Base-by-base conservation (phyloP, 2,797 vertebrate species). In the Euthynnus affinis region DNA sequence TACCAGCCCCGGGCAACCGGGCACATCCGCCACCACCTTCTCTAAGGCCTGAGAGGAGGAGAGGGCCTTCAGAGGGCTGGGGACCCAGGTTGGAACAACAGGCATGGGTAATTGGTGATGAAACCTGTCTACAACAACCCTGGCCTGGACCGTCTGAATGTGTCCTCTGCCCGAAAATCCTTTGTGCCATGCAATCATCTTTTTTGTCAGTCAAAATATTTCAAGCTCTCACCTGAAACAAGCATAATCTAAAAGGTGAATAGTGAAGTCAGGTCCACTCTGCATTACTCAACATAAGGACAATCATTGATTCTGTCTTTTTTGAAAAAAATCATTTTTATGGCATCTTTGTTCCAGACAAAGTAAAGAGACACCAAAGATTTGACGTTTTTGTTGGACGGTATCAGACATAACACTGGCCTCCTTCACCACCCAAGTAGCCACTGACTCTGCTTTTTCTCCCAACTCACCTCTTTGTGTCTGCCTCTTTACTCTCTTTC, bases 1-100 rank as follows among this genome's bases (percentile, higher is more conserved):
- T 9, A 60, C 94, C 81, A 96, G 96, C 84, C 95, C 97, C 0
- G 97, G 96, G 48, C 97, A 96, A 87, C 95, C 97, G 9, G 94
- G 95, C 40, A 96, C 96, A n/a, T 96, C 97, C 5, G 94, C 96
- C 82, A 96, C 96, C 93, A 97, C 97, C 91, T 99, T 98, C 93
- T 97, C 98, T 90, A 98, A 98, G 95, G 97, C 97, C 94, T 99
- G 96, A 98, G 93, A 87, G 80, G 59, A 76, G 83, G 79, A 82
- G 87, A 76, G 84, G 87, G 62, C 88, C 77, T 82, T 86, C 82
- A 81, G 87, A 78, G 75, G 84, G 82, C 70, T 52, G 12, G 78
- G 85, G 78, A 64, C 78, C 64, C 72, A 85, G 85, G 89, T 71
- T 68, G 83, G 86, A 87, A 71, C 57, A 71, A 69, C 78, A 84